Conservation (phyloP, 2,113 vertebrate species). For the Leucoraja erinaceus region DNA sequence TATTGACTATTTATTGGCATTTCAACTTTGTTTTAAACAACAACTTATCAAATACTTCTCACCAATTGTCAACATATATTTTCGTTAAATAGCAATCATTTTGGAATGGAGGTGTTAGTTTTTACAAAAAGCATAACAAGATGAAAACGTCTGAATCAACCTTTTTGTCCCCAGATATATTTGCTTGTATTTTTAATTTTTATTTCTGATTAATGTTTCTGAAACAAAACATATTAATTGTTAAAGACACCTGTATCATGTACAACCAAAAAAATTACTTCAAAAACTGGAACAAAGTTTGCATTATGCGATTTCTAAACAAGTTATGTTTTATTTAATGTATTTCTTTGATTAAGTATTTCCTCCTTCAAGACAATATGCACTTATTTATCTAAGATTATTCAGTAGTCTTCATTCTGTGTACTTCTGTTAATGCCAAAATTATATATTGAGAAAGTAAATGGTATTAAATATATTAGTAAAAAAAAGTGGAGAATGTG, state of each 20-base stretch:
- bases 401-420: neutral
- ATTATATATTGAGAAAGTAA: neutral
- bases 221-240: neutral
- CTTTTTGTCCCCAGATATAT: neutral
- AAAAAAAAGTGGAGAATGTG: neutral
- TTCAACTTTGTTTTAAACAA: neutral
- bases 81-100: neutral
- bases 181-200: neutral
- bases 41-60: neutral
- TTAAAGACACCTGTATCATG: neutral
- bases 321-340: neutral
- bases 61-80: neutral
- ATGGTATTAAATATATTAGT: neutral
- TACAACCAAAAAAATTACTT: neutral
- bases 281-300: neutral
- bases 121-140: neutral
- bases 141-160: neutral
- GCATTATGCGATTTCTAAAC: neutral
- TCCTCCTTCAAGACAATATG: neutral
- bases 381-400: neutral
- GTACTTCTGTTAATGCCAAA: neutral
- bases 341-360: too few species aligned
- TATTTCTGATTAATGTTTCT: neutral
- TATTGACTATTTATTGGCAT: neutral
- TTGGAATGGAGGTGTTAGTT: neutral